Evolutionary conservation across 2,797 vertebrate species (phyloP), one percentile per base, ranked within the genome.

Genomic region (Sebastes minor): DNA sequence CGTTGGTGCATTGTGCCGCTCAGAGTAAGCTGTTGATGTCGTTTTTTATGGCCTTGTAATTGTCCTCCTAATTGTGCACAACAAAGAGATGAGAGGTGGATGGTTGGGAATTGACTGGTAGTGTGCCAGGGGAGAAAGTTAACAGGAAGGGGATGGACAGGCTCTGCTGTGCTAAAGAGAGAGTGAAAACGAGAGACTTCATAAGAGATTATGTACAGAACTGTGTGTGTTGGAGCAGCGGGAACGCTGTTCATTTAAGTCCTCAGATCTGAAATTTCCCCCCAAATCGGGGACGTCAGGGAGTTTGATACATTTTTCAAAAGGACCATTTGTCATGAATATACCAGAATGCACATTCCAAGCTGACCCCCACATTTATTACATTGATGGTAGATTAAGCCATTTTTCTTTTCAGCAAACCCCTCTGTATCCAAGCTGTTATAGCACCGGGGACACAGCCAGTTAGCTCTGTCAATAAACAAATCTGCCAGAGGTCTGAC

Each of bases 41-140:
- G 8, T 78, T 83, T 90, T 49, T 81, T 71, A 83, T 64, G 70
- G 68, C 74, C 75, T 80, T 88, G 74, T 89, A 85, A 91, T 90
- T 80, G 75, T 87, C 76, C 79, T 86, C 2, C 65, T 90, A 86
- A 93, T 90, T 90, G 80, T 78, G 49, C 76, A 80, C 67, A 89
- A 91, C 77, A 88, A 86, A 88, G 86, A 81, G 68, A 77, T 25
- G 72, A 82, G 80, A 76, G 67, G 78, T 75, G 75, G 80, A 65
- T 69, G 49, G 38, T 52, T 80, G 67, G 65, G 76, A 77, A 76
- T 80, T 32, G 70, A 81, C 74, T 83, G 74, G 62, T 80, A 46
- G 76, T 65, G 38, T 76, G 52, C 59, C 66, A 57, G 76, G 20
- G 52, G 71, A 77, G 81, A 83, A 73, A 60, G 75, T 74, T 52